Conservation (phyloP, 2,113 vertebrate species). For the Campylomormyrus tamandua region DNA sequence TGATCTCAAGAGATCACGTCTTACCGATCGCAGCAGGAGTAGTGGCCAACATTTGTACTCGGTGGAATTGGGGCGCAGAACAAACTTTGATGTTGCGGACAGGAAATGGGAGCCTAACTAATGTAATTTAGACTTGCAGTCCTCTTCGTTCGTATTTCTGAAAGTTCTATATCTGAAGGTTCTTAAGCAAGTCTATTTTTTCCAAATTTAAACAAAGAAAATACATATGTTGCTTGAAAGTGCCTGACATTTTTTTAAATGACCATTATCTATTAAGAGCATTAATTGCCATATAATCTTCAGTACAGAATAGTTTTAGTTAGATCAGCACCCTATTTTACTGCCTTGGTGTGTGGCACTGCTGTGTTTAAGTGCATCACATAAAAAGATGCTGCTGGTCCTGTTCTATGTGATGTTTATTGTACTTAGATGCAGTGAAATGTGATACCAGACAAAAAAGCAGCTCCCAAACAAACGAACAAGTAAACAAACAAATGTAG, state of each 20-base stretch:
- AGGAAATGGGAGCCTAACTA: too few relatives aligned
- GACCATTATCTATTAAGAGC: not conserved
- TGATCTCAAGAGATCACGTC: too few relatives aligned
- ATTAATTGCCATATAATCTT: not conserved
- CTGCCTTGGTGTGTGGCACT: not conserved
- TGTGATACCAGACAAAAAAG: not conserved
- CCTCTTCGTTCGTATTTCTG: too few relatives aligned
- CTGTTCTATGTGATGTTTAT: not conserved
- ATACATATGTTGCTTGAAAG: not conserved
- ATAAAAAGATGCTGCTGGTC: not conserved
- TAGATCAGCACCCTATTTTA: not conserved
- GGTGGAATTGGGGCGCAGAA: too few relatives aligned
- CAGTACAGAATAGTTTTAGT: not conserved
- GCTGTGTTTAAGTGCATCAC: not conserved
- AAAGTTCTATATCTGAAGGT: too few relatives aligned
- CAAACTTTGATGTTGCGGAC: too few relatives aligned
- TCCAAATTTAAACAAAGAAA: not conserved
- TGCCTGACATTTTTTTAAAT: not conserved
- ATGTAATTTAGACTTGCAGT: too few relatives aligned
- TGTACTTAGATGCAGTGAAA: not conserved
- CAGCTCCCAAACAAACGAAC: not conserved
- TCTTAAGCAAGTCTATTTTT: not conserved
- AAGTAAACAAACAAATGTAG: not conserved
- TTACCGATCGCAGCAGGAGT: too few relatives aligned
- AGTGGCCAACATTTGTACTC: too few relatives aligned